Evolutionary conservation across 1,140 invertebrate species (phyloP).

Genomic region (Asobara japonica): DNA sequence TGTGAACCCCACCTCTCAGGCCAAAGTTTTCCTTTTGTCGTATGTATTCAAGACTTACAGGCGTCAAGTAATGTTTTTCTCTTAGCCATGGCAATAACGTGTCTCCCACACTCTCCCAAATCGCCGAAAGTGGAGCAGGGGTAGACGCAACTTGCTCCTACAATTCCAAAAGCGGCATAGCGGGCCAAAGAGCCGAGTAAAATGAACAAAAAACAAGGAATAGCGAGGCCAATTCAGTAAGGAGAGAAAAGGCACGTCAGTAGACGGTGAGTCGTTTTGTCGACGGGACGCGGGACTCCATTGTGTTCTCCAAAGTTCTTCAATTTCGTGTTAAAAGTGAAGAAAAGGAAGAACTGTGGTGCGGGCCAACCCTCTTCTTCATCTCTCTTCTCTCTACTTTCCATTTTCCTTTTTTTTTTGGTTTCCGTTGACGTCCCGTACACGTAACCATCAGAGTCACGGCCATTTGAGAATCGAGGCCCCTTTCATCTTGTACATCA

Average conservation of each 20-base stretch:
- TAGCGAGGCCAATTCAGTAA: background rate
- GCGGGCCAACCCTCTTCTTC: constrained; percentile 14
- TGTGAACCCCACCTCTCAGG: too few species aligned
- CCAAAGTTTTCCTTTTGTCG: too few species aligned
- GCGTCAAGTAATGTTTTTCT: too few species aligned
- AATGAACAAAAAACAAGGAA: constrained; percentile 4
- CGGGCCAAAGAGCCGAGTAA: constrained; percentile 1
- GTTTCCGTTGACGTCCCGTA: background rate
- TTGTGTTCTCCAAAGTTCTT: constrained; percentile 40
- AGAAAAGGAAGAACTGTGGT: constrained; percentile 29
- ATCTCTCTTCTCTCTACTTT: background rate
- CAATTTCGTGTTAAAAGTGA: constrained; percentile 42
- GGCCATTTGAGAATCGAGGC: constrained; percentile 28
- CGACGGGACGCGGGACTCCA: constrained; percentile 25
- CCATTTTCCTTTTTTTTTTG: background rate
- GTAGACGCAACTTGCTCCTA: background rate
- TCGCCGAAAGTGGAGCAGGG: background rate
- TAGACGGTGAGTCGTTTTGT: constrained; percentile 13
- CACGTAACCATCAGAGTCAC: constrained; percentile 21
- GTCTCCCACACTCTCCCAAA: background rate
- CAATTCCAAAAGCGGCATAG: constrained; percentile 1
- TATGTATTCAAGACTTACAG: too few species aligned
- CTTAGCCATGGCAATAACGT: background rate
- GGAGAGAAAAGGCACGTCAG: constrained; percentile 20
- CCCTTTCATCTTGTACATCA: constrained; percentile 63